phyloP scores from a whole-genome alignment of 23 tunicate species.

The Clavelina lepadiformis region DNA sequence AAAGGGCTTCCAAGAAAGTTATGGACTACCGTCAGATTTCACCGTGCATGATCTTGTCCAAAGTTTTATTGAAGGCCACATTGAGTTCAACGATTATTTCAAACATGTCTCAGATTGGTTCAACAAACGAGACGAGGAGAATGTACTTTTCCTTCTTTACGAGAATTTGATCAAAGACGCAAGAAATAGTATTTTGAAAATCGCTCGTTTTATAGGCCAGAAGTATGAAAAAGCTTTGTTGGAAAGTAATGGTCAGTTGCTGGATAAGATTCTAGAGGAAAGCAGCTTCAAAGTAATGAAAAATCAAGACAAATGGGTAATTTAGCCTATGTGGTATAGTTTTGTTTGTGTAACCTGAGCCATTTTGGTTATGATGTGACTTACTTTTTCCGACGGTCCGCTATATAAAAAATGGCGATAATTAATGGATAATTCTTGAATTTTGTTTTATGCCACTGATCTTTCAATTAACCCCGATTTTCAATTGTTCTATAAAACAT shows the following conservation, averaged over 20 bases:
- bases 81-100: slow-evolving; percentile 23
- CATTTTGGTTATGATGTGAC: no score
- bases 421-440: no score
- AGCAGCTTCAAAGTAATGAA: slow-evolving; percentile 21
- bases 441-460: no score
- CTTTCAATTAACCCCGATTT: no score
- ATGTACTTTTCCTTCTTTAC: slow-evolving; percentile 42
- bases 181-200: slow-evolving; percentile 13
- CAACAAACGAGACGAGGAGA: slow-evolving; percentile 16
- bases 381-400: no score
- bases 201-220: slow-evolving; percentile 39
- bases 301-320: slow-evolving; percentile 10
- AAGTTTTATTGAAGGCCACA: slow-evolving; percentile 12
- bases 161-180: slow-evolving; percentile 32
- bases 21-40: slow-evolving; percentile 1
- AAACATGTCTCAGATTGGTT: slow-evolving; percentile 35
- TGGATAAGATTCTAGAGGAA: slow-evolving; percentile 13
- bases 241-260: slow-evolving; percentile 14
- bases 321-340: not conserved
- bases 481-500: no score
- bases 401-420: no score
- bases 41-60: slow-evolving; percentile 31
- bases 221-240: slow-evolving; percentile 24
- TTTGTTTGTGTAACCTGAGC: no score
- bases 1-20: slow-evolving; percentile 18